Conservation (phyloP, 2,888 invertebrate genomes). For the Caenorhabditis zanzibari region DNA sequence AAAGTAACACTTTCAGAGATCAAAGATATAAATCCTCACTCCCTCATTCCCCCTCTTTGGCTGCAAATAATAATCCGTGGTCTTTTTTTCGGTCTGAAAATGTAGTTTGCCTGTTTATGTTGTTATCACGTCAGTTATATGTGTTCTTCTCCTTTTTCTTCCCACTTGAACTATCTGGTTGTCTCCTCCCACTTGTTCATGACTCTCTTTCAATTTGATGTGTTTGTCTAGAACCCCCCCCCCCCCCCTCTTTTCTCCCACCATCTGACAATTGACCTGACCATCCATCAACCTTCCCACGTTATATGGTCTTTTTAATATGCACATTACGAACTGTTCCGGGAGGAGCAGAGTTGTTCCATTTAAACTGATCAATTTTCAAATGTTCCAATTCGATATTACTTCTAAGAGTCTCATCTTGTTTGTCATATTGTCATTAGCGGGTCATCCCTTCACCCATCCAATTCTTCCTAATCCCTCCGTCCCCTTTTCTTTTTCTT, state of each 20-base stretch:
- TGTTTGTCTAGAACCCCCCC: constrained; percentile 49
- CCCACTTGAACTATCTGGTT: constrained; percentile 56
- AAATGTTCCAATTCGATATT: constrained; percentile 1
- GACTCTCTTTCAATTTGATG: constrained; percentile 32
- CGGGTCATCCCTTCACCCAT: constrained; percentile 37
- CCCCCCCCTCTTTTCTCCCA: too few relatives aligned
- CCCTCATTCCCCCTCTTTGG: neutral
- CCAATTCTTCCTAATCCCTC: constrained; percentile 51
- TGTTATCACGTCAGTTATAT: constrained; percentile 33
- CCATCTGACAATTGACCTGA: constrained; percentile 55
- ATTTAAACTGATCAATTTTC: neutral
- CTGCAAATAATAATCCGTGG: constrained; percentile 20
- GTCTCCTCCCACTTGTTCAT: constrained; percentile 36
- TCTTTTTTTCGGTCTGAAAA: neutral
- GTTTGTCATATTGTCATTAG: constrained; percentile 64
- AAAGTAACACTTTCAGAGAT: constrained; percentile 2
- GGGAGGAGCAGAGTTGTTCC: neutral
- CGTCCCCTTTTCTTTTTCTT: constrained; percentile 4
- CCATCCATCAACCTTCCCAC: constrained; percentile 42
- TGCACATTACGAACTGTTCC: constrained; percentile 11
- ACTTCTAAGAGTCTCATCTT: constrained; percentile 27
- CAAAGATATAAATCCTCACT: constrained; percentile 18
- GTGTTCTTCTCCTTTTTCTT: constrained; percentile 12
- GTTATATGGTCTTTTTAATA: constrained; percentile 21
- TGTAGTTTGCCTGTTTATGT: constrained; percentile 27